Percentiles rank a stretch among this genome's conserved stretches.
These are phyloP conservation scores for Tromatobia lineatoria DNA, from an alignment of 2,888 invertebrate species.

Conservation along the genomic window DNA sequence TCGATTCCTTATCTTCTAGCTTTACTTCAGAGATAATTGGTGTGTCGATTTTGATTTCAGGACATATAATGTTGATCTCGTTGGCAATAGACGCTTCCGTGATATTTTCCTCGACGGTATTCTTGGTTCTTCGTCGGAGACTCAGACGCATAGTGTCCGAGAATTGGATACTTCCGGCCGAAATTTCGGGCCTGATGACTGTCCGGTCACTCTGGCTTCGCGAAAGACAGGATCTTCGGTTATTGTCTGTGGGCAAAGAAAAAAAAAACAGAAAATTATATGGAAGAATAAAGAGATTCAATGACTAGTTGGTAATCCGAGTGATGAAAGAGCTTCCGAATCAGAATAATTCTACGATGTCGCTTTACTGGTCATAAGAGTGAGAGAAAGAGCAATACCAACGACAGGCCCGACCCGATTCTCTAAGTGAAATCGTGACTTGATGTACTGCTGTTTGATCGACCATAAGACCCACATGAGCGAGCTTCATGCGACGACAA, in stretches of 20 bases:
- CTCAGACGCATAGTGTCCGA: conserved; percentile 95
- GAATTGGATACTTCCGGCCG: conserved; percentile 88
- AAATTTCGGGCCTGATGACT: conserved; percentile 84
- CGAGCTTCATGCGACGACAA: not conserved
- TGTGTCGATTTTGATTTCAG: conserved; percentile 18
- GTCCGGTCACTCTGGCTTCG: conserved; percentile 86
- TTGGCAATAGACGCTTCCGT: not conserved
- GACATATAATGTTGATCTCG: conserved; percentile 9
- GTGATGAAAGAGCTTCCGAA: not conserved
- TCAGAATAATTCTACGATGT: conserved; percentile 6
- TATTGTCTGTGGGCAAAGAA: conserved; percentile 52
- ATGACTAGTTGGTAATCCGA: not conserved
- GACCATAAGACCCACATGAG: conserved; percentile 14
- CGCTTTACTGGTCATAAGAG: not conserved
- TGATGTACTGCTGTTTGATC: conserved; percentile 26
- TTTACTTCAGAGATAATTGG: not conserved
- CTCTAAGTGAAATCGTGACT: conserved; percentile 57
- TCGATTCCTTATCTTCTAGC: conserved; percentile 5
- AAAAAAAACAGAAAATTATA: conserved; percentile 16
- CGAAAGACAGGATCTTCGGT: conserved; percentile 75
- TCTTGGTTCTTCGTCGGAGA: conserved; percentile 87
- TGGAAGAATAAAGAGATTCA: not conserved
- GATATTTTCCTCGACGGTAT: conserved; percentile 68
- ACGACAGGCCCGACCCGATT: conserved; percentile 52
- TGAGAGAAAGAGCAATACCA: conserved; percentile 8